Evolutionary conservation across 92 coral and sea anemone genomes (phyloP), one percentile per base, ranked within the genome.

Genomic region (Palythoa caribaeorum): DNA sequence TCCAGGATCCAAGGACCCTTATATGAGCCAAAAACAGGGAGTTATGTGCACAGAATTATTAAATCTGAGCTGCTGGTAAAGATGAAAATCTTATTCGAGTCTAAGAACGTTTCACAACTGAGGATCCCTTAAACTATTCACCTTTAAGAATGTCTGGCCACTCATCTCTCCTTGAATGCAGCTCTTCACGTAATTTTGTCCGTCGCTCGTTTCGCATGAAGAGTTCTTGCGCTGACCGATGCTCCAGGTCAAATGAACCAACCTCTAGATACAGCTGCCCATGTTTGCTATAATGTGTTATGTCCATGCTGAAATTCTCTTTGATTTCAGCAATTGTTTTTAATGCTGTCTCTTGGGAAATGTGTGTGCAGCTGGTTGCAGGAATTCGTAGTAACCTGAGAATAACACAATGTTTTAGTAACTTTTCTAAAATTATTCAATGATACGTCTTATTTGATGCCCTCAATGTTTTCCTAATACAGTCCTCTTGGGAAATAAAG

Each of bases 111-210:
- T 44, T 44, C 0, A 44, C 50, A 15, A 15, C 44, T 70, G 6
- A 9, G 16, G 12, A 9, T 6, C 6, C 1, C 1, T 8, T 28
- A 11, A 35, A 36, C 38, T 9, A 70, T 17, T 9, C 86, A 95
- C 99, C 98, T 51, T 88, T 85, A 1, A 97, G 90, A 35, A 97
- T 97, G 52, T 94, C 95, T 11, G 98, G 99, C 99, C 99, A 97
- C 28, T 91, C 90, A 28, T 90, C 91, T 76, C 75, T 92, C 83
- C 89, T 92, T 11, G 80, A 83, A 12, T 89, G 87, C 55, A 97
- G 78, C 73, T 97, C 99, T 83, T 97, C 93, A 47, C 59, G 91
- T n/a, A 97, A 87, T 76, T 94, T 95, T 80, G 93, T 89, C 68
- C 95, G 92, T 87, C 99, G 88, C 79, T 97, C 99, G 84, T 92